Base-by-base conservation (phyloP, 2,888 invertebrate genomes). In the Seira musarum region DNA sequence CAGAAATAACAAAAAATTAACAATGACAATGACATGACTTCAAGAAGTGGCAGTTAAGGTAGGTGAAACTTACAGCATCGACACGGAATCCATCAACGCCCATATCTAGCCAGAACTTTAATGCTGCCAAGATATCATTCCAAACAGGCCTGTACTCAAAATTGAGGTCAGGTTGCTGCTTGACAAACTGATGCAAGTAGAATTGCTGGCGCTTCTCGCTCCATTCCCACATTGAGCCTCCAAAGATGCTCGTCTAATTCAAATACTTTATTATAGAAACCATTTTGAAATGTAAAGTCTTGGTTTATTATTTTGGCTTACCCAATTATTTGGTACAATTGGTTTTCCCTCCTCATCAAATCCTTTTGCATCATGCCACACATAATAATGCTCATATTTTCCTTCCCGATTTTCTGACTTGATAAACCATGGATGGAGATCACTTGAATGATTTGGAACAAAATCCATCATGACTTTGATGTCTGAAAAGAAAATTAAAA, bases 61-160 rank as follows among this genome's bases (percentile, higher is more conserved):
- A n/a, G n/a, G n/a, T 57, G 3, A 15, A 3, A 63, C 19, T 10
- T 0, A 92, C 93, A 72, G 93, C 92, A 63, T 90, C 90, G 19
- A 97, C 91, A 87, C 96, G 92, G 87, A 98, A 93, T 2, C 98
- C 98, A 83, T 91, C 92, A 0, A 95, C 93, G 0, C 97, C 97
- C 1, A 93, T 90, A 2, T 91, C 90, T 83, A 97, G 88, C 92
- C 96, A 95, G 85, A 91, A 92, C 57, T 90, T 89, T 0, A 97
- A 88, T 0, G 94, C 93, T 0, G 90, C 89, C 80, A 90, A 87
- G 84, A 96, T 93, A 87, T 92, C 92, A 0, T 90, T 88, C 1
- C 93, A 90, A 0, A 95, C 94, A 0, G 89, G 88, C 0, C 90
- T 89, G 87, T 95, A 94, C 76, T 92, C 91, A 91, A 94, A 95